These are phyloP conservation scores for Aythya fuligula DNA, from an alignment of 2,797 vertebrate species.

Conservation along the genomic window DNA sequence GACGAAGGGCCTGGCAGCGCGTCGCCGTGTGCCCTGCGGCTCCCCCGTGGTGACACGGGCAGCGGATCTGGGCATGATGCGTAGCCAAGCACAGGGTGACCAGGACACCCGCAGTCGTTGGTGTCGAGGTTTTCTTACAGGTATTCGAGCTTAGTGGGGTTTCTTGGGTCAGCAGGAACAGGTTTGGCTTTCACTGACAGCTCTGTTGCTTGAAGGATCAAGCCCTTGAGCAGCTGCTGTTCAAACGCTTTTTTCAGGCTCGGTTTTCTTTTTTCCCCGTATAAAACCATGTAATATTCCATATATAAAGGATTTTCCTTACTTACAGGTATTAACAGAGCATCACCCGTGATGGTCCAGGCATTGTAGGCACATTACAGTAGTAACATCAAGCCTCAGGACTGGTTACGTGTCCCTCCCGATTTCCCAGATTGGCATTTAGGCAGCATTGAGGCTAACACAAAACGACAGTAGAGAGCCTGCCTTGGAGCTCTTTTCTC, in stretches of 20 bases:
- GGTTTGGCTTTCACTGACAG: background rate
- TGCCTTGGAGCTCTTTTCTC: background rate
- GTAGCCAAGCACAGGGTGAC: background rate
- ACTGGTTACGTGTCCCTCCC: background rate
- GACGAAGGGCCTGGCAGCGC: fast-evolving
- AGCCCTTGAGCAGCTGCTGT: background rate
- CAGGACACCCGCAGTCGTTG: fast-evolving
- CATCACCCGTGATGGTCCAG: fast-evolving
- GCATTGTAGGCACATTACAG: background rate
- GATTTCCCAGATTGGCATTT: background rate
- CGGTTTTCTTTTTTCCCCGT: background rate
- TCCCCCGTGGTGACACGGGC: background rate
- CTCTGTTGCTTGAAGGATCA: background rate
- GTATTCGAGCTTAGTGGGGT: fast-evolving
- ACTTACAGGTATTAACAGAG: background rate
- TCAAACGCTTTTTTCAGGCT: background rate
- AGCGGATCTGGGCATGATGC: fast-evolving
- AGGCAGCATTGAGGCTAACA: background rate
- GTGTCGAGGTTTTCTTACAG: fast-evolving
- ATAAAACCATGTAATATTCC: background rate
- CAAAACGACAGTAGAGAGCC: background rate
- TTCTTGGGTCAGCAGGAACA: background rate
- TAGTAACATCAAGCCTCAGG: background rate
- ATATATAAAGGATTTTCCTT: fast-evolving
- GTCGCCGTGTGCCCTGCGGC: background rate